phyloP scores from a whole-genome alignment of 1,140 invertebrate genomes.

The Octopus sinensis region DNA sequence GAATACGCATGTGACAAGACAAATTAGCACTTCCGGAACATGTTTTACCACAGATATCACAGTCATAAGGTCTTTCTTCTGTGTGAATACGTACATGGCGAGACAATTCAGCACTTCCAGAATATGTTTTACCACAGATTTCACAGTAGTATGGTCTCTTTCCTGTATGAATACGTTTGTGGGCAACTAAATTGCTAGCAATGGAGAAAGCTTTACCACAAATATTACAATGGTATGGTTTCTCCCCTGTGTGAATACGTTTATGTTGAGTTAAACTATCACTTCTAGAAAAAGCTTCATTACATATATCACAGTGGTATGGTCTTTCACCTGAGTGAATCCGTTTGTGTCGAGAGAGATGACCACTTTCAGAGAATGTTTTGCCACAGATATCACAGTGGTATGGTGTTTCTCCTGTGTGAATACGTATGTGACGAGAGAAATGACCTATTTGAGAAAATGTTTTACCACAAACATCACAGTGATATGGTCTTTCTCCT shows the following conservation, averaged over 20 bases:
- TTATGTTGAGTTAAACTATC: conserved; percentile 61
- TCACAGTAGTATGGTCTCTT: conserved; percentile 84
- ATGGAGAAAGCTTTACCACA: conserved; percentile 85
- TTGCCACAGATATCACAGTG: conserved; percentile 19
- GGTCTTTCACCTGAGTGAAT: conserved; percentile 77
- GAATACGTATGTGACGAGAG: conserved; percentile 17
- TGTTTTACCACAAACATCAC: conserved; percentile 46
- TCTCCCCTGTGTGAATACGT: conserved; percentile 71
- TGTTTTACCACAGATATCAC: background rate
- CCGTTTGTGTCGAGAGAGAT: conserved; percentile 48
- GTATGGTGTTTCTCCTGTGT: conserved; percentile 75
- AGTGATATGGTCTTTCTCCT: conserved; percentile 34
- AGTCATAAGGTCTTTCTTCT: background rate
- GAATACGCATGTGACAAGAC: background rate
- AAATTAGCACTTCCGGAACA: conserved; percentile 21
- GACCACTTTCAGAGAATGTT: conserved; percentile 10
- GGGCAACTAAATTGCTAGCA: conserved; percentile 70
- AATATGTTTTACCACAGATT: conserved; percentile 63
- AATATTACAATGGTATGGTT: conserved; percentile 81
- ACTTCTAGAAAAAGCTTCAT: conserved; percentile 45
- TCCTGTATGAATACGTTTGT: conserved; percentile 70
- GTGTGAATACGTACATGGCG: conserved; percentile 10
- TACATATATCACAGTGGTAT: conserved; percentile 58
- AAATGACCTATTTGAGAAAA: conserved; percentile 20
- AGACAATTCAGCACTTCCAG: conserved; percentile 20